A percentile compares a stretch with the other conserved stretches of the same genome.
Evolutionary conservation across 1,140 invertebrate species (phyloP).

Genomic region (Choristoneura fumiferana): DNA sequence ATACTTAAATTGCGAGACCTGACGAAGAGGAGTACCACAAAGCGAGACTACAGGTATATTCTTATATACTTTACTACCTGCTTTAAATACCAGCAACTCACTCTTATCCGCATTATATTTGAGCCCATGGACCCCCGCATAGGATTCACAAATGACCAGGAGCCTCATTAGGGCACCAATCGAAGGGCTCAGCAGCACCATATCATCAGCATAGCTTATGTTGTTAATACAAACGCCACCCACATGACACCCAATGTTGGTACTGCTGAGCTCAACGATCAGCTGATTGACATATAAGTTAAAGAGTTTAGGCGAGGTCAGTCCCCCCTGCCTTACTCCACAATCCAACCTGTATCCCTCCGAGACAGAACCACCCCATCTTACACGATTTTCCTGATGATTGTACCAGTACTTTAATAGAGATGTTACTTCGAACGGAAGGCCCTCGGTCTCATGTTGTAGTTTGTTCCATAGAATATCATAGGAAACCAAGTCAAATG

Average conservation of each 20-base stretch:
- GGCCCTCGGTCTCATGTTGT: background rate
- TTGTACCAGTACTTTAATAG: background rate
- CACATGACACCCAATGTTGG: background rate
- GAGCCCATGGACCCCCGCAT: background rate
- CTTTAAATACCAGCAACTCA: background rate
- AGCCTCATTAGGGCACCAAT: background rate
- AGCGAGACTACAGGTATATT: background rate
- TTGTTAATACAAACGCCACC: background rate
- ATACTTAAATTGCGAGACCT: background rate
- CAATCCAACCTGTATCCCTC: background rate
- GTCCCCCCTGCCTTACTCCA: slow-evolving; percentile 1
- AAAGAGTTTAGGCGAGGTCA: background rate
- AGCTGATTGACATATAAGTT: background rate
- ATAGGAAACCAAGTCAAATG: too few relatives aligned
- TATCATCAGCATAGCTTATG: slow-evolving; percentile 2
- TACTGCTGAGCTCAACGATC: background rate
- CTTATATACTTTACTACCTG: background rate
- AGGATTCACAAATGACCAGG: background rate
- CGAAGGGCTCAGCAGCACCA: slow-evolving; percentile 2
- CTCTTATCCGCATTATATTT: background rate
- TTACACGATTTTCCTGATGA: background rate
- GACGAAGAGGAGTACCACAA: background rate
- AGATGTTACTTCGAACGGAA: background rate
- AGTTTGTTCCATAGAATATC: too few relatives aligned
- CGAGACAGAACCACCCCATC: background rate